Percentiles rank a stretch among this genome's conserved stretches.
These are phyloP conservation scores for Andrena bicolor DNA, from an alignment of 2,888 invertebrate species.

Conservation along the genomic window DNA sequence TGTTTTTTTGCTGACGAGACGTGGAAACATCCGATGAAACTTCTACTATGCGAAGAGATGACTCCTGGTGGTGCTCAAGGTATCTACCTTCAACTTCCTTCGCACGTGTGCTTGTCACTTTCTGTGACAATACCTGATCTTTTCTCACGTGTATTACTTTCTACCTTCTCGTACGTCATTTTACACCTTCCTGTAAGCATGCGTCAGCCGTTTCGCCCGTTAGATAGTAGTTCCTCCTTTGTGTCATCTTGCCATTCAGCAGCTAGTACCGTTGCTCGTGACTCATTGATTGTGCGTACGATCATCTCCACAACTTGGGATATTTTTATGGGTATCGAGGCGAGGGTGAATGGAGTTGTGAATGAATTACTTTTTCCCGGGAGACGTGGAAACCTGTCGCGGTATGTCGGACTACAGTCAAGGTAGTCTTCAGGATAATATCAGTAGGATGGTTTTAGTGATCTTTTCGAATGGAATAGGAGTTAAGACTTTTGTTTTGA, in stretches of 20 bases:
- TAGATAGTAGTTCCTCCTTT: neutral
- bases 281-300: conserved; percentile 6
- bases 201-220: neutral
- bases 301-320: conserved; percentile 13
- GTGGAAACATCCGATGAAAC: conserved; percentile 57
- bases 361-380: too few relatives aligned
- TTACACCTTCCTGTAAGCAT: neutral
- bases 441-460: too few relatives aligned
- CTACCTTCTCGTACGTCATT: neutral
- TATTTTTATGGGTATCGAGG: neutral
- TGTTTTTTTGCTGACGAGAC: conserved; percentile 26
- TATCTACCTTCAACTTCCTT: conserved; percentile 18
- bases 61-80: conserved; percentile 59
- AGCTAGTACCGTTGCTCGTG: conserved; percentile 11
- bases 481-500: too few relatives aligned
- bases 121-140: neutral
- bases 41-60: conserved; percentile 73
- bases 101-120: neutral
- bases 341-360: too few relatives aligned
- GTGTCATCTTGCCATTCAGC: conserved; percentile 5
- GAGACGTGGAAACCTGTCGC: conserved; percentile 22
- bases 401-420: too few relatives aligned
- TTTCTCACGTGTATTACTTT: too few relatives aligned
- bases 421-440: too few relatives aligned
- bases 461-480: too few relatives aligned